Conservation (phyloP, 2,888 invertebrate genomes). For the Chrysotoxum bicinctum region DNA sequence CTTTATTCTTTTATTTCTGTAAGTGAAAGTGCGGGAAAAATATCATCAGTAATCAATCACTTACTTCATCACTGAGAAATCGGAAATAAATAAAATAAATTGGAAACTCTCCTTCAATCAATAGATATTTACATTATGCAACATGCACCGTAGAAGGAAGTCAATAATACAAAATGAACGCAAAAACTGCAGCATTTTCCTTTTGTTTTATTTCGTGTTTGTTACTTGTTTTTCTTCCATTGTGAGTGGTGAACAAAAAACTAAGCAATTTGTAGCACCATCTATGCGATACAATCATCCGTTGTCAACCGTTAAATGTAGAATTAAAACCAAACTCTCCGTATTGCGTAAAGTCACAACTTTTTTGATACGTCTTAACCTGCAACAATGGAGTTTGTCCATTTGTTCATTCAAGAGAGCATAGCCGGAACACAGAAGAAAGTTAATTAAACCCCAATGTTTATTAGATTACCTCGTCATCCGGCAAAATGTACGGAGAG, state of each 20-base stretch:
- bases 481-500: constrained; percentile 1
- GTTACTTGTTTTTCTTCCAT: neutral
- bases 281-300: constrained; percentile 34
- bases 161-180: neutral
- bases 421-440: constrained; percentile 58
- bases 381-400: neutral
- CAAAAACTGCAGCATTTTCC: constrained; percentile 22
- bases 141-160: constrained; percentile 38
- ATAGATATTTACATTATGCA: constrained; percentile 26
- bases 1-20: neutral
- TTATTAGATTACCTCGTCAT: constrained; percentile 56
- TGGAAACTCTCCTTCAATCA: constrained; percentile 26
- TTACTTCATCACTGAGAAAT: neutral
- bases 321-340: constrained; percentile 24
- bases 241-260: constrained; percentile 16
- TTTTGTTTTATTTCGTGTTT: neutral
- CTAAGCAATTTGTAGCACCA: constrained; percentile 38
- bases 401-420: constrained; percentile 38
- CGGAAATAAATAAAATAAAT: constrained; percentile 55
- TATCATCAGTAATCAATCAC: neutral
- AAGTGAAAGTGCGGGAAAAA: neutral
- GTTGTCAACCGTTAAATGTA: constrained; percentile 54
- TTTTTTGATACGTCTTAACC: neutral
- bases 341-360: constrained; percentile 51
- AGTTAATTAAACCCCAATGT: constrained; percentile 59